These are phyloP conservation scores for Tetramorium simillimum DNA, from an alignment of 1,140 invertebrate species.

Conservation along the genomic window DNA sequence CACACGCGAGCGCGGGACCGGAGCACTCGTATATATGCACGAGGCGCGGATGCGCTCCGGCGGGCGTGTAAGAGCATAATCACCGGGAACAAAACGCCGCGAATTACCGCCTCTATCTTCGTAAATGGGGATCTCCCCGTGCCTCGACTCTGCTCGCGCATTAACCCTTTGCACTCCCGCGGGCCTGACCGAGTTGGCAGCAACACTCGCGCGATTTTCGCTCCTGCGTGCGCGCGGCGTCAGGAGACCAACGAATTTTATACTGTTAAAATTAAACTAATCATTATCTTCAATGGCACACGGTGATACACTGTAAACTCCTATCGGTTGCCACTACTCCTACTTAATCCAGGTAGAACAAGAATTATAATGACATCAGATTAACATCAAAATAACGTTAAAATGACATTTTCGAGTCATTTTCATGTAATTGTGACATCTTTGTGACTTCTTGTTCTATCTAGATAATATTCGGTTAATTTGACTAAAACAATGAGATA, in stretches of 20 bases:
- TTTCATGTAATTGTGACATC: no score
- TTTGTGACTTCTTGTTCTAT: no score
- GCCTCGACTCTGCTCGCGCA: background rate
- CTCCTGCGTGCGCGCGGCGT: no score
- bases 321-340: no score
- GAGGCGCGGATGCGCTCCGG: slow-evolving; percentile 63
- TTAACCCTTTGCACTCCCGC: slow-evolving; percentile 30
- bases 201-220: background rate
- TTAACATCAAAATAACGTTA: no score
- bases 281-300: background rate
- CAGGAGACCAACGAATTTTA: background rate
- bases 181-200: background rate
- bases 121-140: slow-evolving; percentile 40
- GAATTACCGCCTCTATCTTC: slow-evolving; percentile 68
- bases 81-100: slow-evolving; percentile 68
- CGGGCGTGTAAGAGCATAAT: slow-evolving; percentile 68
- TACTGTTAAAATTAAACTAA: background rate
- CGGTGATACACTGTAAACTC: no score
- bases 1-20: slow-evolving; percentile 47
- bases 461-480: no score
- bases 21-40: background rate
- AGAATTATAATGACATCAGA: no score
- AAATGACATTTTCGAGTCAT: no score
- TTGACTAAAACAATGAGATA: no score
- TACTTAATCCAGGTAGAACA: no score